phyloP scores from a whole-genome alignment of 2,797 vertebrate species.

The Momotus momota region DNA sequence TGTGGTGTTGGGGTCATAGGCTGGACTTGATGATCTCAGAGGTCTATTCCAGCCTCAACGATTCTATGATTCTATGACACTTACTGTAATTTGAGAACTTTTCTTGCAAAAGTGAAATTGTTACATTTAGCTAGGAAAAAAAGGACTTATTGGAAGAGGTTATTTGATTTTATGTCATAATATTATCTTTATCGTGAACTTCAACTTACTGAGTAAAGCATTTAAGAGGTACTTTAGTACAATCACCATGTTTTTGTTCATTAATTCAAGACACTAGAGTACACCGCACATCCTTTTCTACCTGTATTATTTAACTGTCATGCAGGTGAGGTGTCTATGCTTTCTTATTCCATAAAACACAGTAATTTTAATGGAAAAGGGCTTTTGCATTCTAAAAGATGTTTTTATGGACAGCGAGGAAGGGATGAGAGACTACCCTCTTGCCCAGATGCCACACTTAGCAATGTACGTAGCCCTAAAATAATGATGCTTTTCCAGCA shows the following conservation, averaged over 20 bases:
- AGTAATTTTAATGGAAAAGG: not conserved
- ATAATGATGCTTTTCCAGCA: not conserved
- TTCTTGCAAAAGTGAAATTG: not conserved
- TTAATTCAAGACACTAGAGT: not conserved
- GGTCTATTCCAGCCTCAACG: no score
- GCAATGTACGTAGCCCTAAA: not conserved
- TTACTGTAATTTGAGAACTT: not conserved
- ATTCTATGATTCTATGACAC: no score
- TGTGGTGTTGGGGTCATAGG: no score
- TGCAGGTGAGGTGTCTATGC: not conserved
- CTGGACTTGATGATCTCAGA: no score
- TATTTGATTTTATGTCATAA: not conserved
- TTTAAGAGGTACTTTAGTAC: not conserved
- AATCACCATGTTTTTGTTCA: not conserved
- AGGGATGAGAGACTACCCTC: not conserved
- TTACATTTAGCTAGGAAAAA: not conserved
- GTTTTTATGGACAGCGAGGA: not conserved
- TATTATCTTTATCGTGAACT: not conserved
- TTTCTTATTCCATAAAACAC: not conserved
- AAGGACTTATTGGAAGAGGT: not conserved
- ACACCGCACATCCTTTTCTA: not conserved
- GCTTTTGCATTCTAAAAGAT: not conserved
- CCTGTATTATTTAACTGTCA: not conserved
- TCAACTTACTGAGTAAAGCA: not conserved
- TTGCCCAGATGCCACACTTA: not conserved